These are phyloP conservation scores for Neogale vison DNA, from an alignment of 2,113 vertebrate genomes.

Conservation along the genomic window DNA sequence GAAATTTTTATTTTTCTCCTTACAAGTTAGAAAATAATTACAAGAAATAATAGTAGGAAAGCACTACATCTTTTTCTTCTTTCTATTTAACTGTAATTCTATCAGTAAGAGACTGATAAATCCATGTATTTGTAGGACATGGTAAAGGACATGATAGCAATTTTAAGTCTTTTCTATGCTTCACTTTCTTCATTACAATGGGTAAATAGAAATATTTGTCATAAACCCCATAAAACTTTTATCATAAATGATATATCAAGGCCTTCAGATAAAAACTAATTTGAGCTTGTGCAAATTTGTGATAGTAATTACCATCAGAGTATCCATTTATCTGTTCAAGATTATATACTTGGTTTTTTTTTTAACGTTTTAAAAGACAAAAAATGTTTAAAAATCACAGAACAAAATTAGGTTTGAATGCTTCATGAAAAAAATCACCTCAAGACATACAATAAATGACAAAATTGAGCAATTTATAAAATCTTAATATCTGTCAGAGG, in stretches of 20 bases:
- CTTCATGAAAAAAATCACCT: neutral
- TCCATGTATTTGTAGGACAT: neutral
- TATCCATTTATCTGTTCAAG: neutral
- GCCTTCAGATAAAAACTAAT: neutral
- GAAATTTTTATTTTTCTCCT: neutral
- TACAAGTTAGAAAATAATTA: neutral
- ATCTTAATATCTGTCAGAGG: neutral
- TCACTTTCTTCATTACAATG: constrained; percentile 10
- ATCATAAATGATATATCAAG: neutral
- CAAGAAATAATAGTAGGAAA: neutral
- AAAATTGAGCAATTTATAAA: neutral
- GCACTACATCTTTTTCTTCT: neutral
- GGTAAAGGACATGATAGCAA: neutral
- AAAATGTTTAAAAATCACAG: too few species aligned
- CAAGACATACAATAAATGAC: neutral
- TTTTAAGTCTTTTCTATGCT: neutral
- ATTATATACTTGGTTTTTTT: neutral
- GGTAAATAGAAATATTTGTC: constrained; percentile 36
- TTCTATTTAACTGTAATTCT: neutral
- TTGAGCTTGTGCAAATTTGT: neutral
- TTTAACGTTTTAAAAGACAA: neutral
- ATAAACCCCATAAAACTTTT: constrained; percentile 20
- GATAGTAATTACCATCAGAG: neutral
- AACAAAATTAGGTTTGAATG: too few species aligned
- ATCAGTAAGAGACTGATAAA: neutral